Base-by-base conservation (phyloP, 1,140 invertebrate species). In the Drosophila pseudoananassae region DNA sequence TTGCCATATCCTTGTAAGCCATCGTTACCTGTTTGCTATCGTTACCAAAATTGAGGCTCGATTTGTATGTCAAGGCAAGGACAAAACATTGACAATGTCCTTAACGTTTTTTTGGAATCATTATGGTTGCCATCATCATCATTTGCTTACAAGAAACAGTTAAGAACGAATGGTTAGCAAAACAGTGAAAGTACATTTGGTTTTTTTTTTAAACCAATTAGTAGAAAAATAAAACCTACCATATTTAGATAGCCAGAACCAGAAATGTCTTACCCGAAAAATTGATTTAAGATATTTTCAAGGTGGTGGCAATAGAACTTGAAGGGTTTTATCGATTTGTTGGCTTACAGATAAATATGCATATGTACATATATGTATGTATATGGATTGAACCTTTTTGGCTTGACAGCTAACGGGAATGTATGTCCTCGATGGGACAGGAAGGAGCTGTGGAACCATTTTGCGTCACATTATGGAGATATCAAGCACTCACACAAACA, bases 391-490 rank as follows among this genome's bases (percentile, higher is more conserved):
- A 68, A 60, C 75, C 57, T 69, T 56, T 56, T 69, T 54, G 40
- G 52, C 33, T 17, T 61, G 73, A 54, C 56, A 58, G 50, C 43
- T 45, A 33, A 23, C 9, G 12, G 64, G 61, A 83, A 83, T 78
- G 54, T 58, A 78, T 83, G 65, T 68, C 64, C 65, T 63, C 82
- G 65, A 15, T 66, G 78, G 70, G 36, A 68, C 78, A 55, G 52
- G 60, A 29, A 56, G 68, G 70, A 61, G 59, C 63, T 45, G 58
- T 51, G 66, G 63, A 56, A 63, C 66, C 61, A 60, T 47, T 80
- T 68, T 56, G 65, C 69, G 83, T 87, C 78, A 82, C 82, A 87
- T 87, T 87, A 87, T 76, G 66, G 75, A 74, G 72, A 82, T 72
- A 88, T 76, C 75, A 76, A 88, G 83, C 76, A 78, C 78, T 70